Evolutionary conservation across 2,113 vertebrate genomes (phyloP).

Genomic region (Calidris pygmaea): DNA sequence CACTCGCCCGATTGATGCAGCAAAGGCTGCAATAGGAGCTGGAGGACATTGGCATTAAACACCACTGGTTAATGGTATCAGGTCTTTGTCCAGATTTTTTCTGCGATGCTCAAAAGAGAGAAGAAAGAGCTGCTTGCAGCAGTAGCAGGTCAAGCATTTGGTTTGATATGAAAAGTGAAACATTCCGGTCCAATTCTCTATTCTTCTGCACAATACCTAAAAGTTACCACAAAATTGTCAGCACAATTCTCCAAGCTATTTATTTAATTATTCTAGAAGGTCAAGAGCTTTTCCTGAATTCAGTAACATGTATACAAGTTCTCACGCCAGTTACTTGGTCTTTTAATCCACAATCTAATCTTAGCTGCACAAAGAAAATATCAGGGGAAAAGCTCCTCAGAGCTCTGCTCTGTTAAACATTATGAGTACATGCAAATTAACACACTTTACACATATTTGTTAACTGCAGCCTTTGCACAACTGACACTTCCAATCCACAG

Average conservation of each 20-base stretch:
- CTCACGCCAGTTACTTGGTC: not conserved
- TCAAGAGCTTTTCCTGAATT: not conserved
- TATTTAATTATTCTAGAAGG: slow-evolving; percentile 10
- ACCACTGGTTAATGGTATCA: not conserved
- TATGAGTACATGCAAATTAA: slow-evolving; percentile 21
- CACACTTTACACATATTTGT: not conserved
- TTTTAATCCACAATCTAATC: slow-evolving; percentile 6
- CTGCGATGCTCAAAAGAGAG: not conserved
- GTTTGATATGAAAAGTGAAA: not conserved
- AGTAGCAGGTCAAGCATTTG: not conserved
- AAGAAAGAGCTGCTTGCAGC: not conserved
- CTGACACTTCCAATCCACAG: slow-evolving; percentile 21
- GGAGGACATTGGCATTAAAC: not conserved
- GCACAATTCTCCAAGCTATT: not conserved
- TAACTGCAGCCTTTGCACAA: slow-evolving; percentile 36
- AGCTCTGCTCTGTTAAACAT: not conserved
- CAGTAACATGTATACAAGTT: not conserved
- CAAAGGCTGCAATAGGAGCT: not conserved
- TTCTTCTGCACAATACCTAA: not conserved
- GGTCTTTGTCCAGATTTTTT: not conserved
- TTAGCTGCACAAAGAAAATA: not conserved
- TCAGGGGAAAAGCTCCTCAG: not conserved
- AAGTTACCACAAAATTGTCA: not conserved
- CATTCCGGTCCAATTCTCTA: not conserved
- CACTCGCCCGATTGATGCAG: accelerated